Percentiles rank a stretch among this genome's conserved stretches.
phyloP scores from a whole-genome alignment of 2,797 vertebrate species.

The Pseudochromis fuscus region DNA sequence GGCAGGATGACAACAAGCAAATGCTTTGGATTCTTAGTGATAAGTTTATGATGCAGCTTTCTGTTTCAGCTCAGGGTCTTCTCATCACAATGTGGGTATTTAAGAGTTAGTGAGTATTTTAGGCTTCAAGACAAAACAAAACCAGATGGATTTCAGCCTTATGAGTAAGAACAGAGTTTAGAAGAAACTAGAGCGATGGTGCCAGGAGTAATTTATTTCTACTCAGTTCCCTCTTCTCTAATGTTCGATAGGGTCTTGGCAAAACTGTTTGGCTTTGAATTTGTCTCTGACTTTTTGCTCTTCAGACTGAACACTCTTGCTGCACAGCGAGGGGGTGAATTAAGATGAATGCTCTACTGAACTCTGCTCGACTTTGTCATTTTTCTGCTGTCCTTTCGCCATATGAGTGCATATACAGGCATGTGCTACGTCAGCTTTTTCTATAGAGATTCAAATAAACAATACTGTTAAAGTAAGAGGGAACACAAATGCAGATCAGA shows the following conservation, averaged over 20 bases:
- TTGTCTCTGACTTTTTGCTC: neutral
- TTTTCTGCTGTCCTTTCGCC: conserved; percentile 1
- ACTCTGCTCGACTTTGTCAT: conserved; percentile 31
- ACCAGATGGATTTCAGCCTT: conserved; percentile 56
- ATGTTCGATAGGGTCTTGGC: conserved; percentile 6
- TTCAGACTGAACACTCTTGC: neutral
- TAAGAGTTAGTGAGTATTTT: conserved; percentile 31
- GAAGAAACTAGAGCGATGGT: conserved; percentile 12
- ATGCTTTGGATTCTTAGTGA: conserved; percentile 13
- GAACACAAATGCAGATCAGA: neutral
- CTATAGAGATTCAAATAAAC: neutral
- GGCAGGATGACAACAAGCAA: conserved; percentile 5
- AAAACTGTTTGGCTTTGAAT: conserved; percentile 19
- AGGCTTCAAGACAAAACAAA: conserved; percentile 50
- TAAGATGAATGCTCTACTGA: conserved; percentile 14
- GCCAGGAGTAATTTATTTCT: conserved; percentile 34
- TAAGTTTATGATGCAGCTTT: conserved; percentile 50
- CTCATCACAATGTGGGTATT: conserved; percentile 22
- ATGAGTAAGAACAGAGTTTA: conserved; percentile 22
- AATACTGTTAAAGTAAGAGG: neutral
- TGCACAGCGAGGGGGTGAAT: neutral
- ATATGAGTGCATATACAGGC: neutral
- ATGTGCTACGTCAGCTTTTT: neutral
- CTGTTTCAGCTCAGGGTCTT: conserved; percentile 38
- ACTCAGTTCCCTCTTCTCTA: conserved; percentile 9